Evolutionary conservation across 2,888 invertebrate species (phyloP).

Genomic region (Acronicta leporina): DNA sequence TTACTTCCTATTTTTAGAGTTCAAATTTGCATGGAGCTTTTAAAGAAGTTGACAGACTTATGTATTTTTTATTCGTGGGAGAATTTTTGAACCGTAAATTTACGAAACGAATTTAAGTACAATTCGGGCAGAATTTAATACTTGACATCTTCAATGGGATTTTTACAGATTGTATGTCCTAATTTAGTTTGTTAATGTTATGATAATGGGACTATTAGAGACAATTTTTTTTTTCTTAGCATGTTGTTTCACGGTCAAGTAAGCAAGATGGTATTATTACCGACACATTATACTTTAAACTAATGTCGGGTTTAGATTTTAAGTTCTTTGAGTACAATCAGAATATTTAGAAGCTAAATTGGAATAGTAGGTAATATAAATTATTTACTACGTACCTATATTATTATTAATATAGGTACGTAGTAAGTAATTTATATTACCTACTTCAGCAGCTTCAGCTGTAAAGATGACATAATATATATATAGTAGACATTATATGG

Average conservation of each 20-base stretch:
- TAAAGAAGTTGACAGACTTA: conserved; percentile 47
- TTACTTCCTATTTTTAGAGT: conserved; percentile 50
- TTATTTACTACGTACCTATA: no score
- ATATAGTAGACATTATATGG: no score
- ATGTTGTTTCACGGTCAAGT: conserved; percentile 57
- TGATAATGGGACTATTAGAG: conserved; percentile 40
- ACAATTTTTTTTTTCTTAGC: conserved; percentile 47
- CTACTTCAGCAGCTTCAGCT: no score
- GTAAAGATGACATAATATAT: no score
- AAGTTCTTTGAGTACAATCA: no score
- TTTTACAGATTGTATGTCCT: conserved; percentile 32
- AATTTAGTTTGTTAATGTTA: conserved; percentile 37
- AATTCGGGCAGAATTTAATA: conserved; percentile 38
- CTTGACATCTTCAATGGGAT: conserved; percentile 44
- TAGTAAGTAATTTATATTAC: no score
- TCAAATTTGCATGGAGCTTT: conserved; percentile 49
- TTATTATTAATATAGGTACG: no score
- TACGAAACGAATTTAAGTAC: conserved; percentile 26
- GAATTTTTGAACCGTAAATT: conserved; percentile 69
- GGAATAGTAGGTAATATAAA: no score
- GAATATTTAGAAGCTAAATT: no score
- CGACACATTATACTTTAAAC: conserved; percentile 22
- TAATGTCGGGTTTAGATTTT: not conserved
- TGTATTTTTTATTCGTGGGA: conserved; percentile 72
- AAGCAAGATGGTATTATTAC: conserved; percentile 46